Conservation (phyloP, 2,113 vertebrate species). For the Ancistrus triradiatus region DNA sequence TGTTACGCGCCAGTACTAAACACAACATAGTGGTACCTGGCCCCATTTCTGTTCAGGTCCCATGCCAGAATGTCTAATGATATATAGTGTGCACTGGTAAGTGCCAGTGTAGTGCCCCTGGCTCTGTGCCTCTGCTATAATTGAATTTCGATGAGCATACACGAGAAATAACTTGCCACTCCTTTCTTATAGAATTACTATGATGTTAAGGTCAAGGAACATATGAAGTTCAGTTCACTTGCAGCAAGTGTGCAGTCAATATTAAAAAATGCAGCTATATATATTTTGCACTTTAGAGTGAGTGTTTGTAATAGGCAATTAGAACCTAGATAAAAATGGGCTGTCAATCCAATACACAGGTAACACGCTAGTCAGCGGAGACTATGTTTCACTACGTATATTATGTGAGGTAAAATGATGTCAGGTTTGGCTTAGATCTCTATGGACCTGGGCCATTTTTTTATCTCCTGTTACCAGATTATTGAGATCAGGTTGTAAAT, state of each 20-base stretch:
- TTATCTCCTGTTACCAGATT: constrained; percentile 59
- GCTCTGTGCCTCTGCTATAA: constrained; percentile 4
- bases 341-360: constrained; percentile 25
- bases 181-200: constrained; percentile 14
- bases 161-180: not conserved
- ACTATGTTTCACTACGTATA: too few relatives aligned
- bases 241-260: not conserved
- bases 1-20: not conserved
- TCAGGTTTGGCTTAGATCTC: constrained; percentile 52
- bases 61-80: not conserved
- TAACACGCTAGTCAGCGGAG: constrained; percentile 50
- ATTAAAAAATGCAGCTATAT: too few relatives aligned
- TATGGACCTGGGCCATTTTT: constrained; percentile 60
- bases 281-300: too few relatives aligned
- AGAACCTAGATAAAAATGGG: too few relatives aligned
- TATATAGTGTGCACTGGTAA: not conserved
- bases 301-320: too few relatives aligned
- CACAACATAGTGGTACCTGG: constrained; percentile 1
- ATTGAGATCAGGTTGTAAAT: constrained; percentile 60
- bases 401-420: constrained; percentile 27
- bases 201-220: constrained; percentile 11
- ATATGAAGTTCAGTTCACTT: constrained; percentile 2
- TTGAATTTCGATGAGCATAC: constrained; percentile 5
- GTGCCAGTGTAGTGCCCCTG: too few relatives aligned
- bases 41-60: not conserved